Conservation (phyloP, 1,140 invertebrate species). For the Brachionus angularis region DNA sequence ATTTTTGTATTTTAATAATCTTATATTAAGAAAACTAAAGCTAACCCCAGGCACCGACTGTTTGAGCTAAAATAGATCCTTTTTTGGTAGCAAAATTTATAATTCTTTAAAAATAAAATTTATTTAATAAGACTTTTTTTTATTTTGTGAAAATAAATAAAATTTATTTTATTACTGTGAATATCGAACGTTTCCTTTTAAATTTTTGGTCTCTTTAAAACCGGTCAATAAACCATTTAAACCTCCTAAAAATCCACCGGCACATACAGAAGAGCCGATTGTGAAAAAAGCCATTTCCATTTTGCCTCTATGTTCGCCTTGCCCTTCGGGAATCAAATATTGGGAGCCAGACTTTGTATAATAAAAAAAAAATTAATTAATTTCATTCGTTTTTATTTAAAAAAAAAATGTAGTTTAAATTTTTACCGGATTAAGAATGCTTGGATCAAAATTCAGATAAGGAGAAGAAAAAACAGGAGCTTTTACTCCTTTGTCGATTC, state of each 20-base stretch:
- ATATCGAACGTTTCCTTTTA: conserved; percentile 30
- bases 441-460: conserved; percentile 34
- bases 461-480: conserved; percentile 30
- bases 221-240: conserved; percentile 10
- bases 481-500: conserved; percentile 1
- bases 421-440: conserved; percentile 34
- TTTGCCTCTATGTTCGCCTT: conserved; percentile 36
- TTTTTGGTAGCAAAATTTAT: conserved; percentile 38
- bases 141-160: not conserved
- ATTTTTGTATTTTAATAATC: not conserved
- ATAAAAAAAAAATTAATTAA: not conserved
- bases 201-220: conserved; percentile 35
- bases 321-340: conserved; percentile 34
- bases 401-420: not conserved
- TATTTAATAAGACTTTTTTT: not conserved
- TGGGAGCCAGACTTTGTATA: not conserved
- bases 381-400: not conserved
- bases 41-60: conserved; percentile 31
- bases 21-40: too few species aligned
- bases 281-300: conserved; percentile 44
- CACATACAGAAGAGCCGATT: conserved; percentile 34
- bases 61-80: conserved; percentile 22
- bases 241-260: conserved; percentile 35
- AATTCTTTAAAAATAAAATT: conserved; percentile 34
- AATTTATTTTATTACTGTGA: conserved; percentile 9